phyloP scores from a whole-genome alignment of 2,888 invertebrate genomes.

The Acrocera orbiculus region DNA sequence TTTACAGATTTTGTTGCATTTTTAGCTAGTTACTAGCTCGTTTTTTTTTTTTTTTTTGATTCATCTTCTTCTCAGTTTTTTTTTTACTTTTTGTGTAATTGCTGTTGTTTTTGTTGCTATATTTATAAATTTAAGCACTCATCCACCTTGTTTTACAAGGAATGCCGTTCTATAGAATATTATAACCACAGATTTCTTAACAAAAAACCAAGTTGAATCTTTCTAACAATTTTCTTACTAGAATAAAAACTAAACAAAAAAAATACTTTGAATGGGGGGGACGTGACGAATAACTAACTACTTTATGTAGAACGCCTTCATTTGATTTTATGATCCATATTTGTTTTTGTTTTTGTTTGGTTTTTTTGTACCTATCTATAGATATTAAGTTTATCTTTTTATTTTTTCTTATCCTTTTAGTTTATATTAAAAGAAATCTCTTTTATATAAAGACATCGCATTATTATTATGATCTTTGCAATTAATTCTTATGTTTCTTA shows the following conservation, averaged over 20 bases:
- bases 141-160: slow-evolving; percentile 5
- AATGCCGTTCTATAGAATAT: slow-evolving; percentile 5
- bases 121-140: no score
- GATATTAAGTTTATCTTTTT: not conserved
- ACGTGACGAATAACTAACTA: slow-evolving; percentile 11
- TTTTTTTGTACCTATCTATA: not conserved
- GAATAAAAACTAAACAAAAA: no score
- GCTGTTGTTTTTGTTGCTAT: no score
- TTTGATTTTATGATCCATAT: slow-evolving; percentile 1
- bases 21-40: slow-evolving; percentile 5
- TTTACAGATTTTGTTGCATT: slow-evolving; percentile 3
- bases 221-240: no score
- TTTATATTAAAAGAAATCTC: no score
- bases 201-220: no score
- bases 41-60: slow-evolving; percentile 3
- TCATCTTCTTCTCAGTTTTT: not conserved
- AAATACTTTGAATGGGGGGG: no score
- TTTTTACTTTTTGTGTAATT: not conserved
- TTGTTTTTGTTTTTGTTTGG: not conserved
- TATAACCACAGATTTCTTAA: no score
- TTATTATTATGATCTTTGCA: no score
- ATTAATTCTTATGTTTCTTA: no score
- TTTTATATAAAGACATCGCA: no score
- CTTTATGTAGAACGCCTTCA: slow-evolving; percentile 10
- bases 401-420: not conserved